Evolutionary conservation across 2,797 vertebrate genomes (phyloP), one percentile per base, ranked within the genome.

Genomic region (Phaenicophaeus curvirostris): DNA sequence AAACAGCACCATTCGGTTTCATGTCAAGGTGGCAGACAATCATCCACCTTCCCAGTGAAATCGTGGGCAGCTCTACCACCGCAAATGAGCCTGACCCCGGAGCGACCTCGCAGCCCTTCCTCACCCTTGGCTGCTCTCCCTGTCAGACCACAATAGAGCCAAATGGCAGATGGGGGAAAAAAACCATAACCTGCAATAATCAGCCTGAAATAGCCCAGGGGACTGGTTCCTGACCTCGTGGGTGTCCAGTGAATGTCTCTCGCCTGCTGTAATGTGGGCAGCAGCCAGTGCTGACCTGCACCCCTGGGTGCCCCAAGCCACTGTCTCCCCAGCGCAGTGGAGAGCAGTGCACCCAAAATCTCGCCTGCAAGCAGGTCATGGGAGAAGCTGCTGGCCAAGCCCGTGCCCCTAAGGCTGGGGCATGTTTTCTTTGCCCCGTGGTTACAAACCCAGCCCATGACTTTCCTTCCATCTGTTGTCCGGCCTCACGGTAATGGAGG

Each of bases 401-500:
- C 86, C 55, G 31, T 27, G 57, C 50, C 67, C 74, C 63, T 39
- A 28, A 85, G 90, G 59, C 75, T 7, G 14, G 61, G 58, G 62
- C 87, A 90, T 53, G 50, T 41, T 71, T 91, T 86, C 59, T 33
- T 57, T 73, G 61, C 71, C 79, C 77, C 42, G 27, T 1, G 90
- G 76, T 90, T 65, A 62, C 86, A 95, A 85, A 87, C 87, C 88
- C 54, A 87, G 91, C 80, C 94, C 8, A 1, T 94, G 96, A 97
- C 94, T 96, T 97, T 90, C 83, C 81, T 73, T 86, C 78, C 94
- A 95, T 96, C 96, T 91, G 77, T 73, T 19, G 25, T 77, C 90
- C 68, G 11, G 89, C 94, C 90, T 94, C 25, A 30, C 55, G 77
- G 93, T 97, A 97, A 97, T 96, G 89, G 94, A 96, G 62, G 93